phyloP scores from a whole-genome alignment of 2,797 vertebrate genomes.

The Echiichthys vipera region DNA sequence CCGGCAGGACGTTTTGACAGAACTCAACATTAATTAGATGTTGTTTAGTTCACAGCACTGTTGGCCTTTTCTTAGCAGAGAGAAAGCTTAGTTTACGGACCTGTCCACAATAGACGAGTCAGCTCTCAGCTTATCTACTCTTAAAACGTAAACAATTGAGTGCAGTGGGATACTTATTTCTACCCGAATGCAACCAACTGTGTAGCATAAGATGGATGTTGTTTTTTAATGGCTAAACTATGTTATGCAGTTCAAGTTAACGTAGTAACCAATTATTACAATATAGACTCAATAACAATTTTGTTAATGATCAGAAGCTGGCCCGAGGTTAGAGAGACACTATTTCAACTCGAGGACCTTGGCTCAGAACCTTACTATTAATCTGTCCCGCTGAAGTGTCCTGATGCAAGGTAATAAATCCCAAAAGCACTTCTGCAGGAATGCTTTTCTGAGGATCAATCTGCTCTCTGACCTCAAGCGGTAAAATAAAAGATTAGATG shows the following conservation, averaged over 20 bases:
- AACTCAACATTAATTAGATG: constrained; percentile 63
- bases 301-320: neutral
- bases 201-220: neutral
- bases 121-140: constrained; percentile 45
- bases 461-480: neutral
- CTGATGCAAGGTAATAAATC: neutral
- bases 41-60: constrained; percentile 59
- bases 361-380: neutral
- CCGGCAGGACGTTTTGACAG: constrained; percentile 52
- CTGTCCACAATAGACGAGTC: constrained; percentile 53
- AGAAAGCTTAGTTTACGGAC: constrained; percentile 27
- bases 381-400: neutral
- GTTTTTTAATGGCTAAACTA: constrained; percentile 4
- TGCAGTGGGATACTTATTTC: constrained; percentile 12
- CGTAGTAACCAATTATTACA: constrained; percentile 4
- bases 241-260: neutral
- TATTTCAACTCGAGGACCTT: neutral
- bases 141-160: constrained; percentile 42
- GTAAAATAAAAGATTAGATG: neutral
- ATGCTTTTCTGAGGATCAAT: neutral
- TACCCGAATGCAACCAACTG: neutral
- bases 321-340: neutral
- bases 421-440: neutral
- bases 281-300: neutral
- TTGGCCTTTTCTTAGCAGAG: constrained; percentile 37